Base-by-base conservation (phyloP, 1,140 invertebrate species). In the Sminthurinus signatus region DNA sequence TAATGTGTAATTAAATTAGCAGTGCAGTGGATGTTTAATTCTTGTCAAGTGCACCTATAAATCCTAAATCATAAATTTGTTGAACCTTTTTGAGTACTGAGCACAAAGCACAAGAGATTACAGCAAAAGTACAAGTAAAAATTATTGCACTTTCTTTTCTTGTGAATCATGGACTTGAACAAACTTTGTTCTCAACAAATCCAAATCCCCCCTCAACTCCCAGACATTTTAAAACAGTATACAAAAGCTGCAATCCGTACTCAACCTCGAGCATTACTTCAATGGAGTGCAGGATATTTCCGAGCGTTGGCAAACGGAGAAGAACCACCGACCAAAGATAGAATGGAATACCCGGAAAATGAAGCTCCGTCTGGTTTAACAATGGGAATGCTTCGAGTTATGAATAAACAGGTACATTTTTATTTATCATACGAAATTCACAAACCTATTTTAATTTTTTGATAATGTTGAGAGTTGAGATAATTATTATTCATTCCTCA, bases 201-300 rank as follows among this genome's bases (percentile, higher is more conserved):
- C 64, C 80, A 82, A 61, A 84, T 93, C 67, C 90, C 90, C 1
- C 83, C 85, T 17, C 84, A 86, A 52, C 84, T 91, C 68, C 89
- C 89, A 1, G 82, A 86, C 70, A 84, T 93, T 64, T 76, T 94
- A 31, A 90, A 91, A 76, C 81, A 86, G 71, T 94, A 88, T 75
- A 88, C 88, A 17, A 94, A 93, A 81, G 88, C 88, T 21, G 90
- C 90, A 1, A 91, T 93, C 64, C 83, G 88, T 71, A 92, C 89
- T 36, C 32, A 36, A 36, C 32, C 32, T 36, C 32, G 32, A 36
- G 15, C 5, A 8, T 15, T 36, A 8, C 32, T 36, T 15, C 32
- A 36, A 15, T 36, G 32, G 32, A 89, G 89, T 0, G 84, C 82
- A 43, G 82, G 85, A 21, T 90, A 89, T 75, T 89, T 89, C 74